Evolutionary conservation across 35 echinoderm and acorn worm genomes (phyloP).

Genomic region (Nesometra sesokonis): DNA sequence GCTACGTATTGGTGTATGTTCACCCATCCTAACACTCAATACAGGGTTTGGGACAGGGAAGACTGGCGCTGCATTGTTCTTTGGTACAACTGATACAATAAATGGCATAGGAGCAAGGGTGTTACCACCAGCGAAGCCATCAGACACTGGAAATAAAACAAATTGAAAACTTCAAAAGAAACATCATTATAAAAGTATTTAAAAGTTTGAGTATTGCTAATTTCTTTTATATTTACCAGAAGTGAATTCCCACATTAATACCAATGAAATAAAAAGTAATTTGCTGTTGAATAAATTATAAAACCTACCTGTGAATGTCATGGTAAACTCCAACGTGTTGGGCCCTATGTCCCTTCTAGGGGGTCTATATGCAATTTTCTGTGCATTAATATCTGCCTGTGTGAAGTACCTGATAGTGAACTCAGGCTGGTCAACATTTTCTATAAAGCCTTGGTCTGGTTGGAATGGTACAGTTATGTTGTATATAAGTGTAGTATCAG

Average conservation of each 20-base stretch:
- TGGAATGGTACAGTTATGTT: slow-evolving; percentile 73
- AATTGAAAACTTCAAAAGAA: slow-evolving; percentile 7
- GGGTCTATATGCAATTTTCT: slow-evolving; percentile 82
- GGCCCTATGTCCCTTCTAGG: slow-evolving; percentile 41
- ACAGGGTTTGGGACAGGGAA: slow-evolving; percentile 48
- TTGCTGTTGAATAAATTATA: neutral
- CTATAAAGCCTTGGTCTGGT: slow-evolving; percentile 54
- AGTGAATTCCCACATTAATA: too few species aligned
- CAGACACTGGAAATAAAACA: slow-evolving; percentile 49
- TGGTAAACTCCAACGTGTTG: slow-evolving; percentile 15
- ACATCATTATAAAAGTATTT: too few species aligned
- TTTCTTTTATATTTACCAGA: too few species aligned
- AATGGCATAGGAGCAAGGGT: slow-evolving; percentile 65
- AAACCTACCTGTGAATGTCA: slow-evolving; percentile 82
- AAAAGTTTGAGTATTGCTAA: too few species aligned
- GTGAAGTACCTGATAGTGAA: slow-evolving; percentile 51
- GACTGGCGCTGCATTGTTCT: slow-evolving; percentile 37
- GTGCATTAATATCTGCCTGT: slow-evolving; percentile 89
- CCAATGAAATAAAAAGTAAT: neutral
- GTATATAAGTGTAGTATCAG: slow-evolving; percentile 57
- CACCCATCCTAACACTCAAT: slow-evolving; percentile 54
- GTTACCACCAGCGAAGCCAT: slow-evolving; percentile 68
- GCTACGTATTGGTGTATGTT: slow-evolving; percentile 38
- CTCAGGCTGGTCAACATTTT: slow-evolving; percentile 56
- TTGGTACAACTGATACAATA: slow-evolving; percentile 71